Evolutionary conservation across 2,888 invertebrate genomes (phyloP), one percentile per base, ranked within the genome.

Genomic region (Galerucella calmariensis): DNA sequence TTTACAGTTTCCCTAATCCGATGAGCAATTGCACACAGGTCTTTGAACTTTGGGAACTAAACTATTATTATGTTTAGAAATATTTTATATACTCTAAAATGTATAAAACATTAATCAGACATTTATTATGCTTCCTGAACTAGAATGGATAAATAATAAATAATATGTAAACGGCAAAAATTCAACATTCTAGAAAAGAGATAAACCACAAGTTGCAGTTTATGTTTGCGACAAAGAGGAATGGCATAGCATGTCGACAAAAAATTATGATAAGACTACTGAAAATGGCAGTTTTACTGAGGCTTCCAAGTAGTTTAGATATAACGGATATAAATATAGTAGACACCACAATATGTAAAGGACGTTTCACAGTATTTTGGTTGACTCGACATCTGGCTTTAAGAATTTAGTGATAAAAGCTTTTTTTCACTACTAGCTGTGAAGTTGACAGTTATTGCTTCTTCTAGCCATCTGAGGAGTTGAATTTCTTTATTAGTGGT

Each of bases 221-320:
- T 61, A 35, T 69, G 69, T 69, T 56, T 61, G 41, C 61, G 46
- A 69, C 41, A 69, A 56, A 41, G 69, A 61, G 59, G 46, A 48
- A 59, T 59, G 59, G 58, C 41, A 16, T 68, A 56, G 44, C 53
- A 59, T 48, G 69, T 44, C 59, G 61, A 69, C 59, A 58, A 69
- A 69, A 58, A 69, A 59, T 14, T 14, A 48, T 24, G 69, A 58
- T 44, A 69, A 61, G 69, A 59, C 44, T 69, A 41, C 69, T 69
- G 61, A 12, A 69, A 69, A 69, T 46, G 69, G 61, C 69, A 56
- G 53, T 56, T 67, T 67, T 44, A 67, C 53, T 53, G 56, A 10
- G 41, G 56, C 67, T 56, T 41, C 16, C 35, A 41, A 56, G 20
- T 14, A 35, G n/a, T 67, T 67, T 12, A 67, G n/a, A 35, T 48